phyloP scores from a whole-genome alignment of 2,113 vertebrate species.

The Odontesthes bonariensis region DNA sequence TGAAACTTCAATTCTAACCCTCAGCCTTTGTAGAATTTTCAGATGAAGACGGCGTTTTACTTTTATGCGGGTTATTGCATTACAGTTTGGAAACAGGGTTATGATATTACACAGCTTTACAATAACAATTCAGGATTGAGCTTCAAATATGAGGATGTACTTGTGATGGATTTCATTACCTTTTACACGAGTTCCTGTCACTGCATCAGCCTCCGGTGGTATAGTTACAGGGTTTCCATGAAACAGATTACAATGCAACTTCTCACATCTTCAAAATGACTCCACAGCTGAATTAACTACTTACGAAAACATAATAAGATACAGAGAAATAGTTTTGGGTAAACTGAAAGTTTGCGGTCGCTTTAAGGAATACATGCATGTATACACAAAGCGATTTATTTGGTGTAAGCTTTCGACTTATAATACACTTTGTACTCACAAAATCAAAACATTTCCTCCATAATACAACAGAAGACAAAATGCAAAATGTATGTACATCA shows the following conservation, averaged over 20 bases:
- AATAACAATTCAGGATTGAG: too few relatives aligned
- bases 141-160: too few relatives aligned
- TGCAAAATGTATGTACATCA: conserved; percentile 70
- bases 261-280: not conserved
- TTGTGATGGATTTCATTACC: not conserved
- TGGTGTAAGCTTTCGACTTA: conserved; percentile 76
- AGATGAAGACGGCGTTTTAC: too few relatives aligned
- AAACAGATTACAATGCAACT: not conserved
- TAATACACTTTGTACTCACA: conserved; percentile 53
- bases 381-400: conserved; percentile 78
- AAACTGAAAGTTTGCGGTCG: conserved; percentile 3
- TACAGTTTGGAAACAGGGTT: too few relatives aligned
- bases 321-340: not conserved
- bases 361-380: conserved; percentile 5
- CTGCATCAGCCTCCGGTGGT: not conserved
- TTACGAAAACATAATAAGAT: not conserved
- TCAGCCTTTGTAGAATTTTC: too few relatives aligned
- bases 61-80: too few relatives aligned
- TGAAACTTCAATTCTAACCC: too few relatives aligned
- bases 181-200: not conserved
- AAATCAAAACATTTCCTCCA: conserved; percentile 44
- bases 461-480: conserved; percentile 47
- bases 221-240: not conserved
- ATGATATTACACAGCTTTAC: too few relatives aligned
- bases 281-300: not conserved